Evolutionary conservation across 2,113 vertebrate species (phyloP), one percentile per base, ranked within the genome.

Genomic region (Calyptomena viridis): DNA sequence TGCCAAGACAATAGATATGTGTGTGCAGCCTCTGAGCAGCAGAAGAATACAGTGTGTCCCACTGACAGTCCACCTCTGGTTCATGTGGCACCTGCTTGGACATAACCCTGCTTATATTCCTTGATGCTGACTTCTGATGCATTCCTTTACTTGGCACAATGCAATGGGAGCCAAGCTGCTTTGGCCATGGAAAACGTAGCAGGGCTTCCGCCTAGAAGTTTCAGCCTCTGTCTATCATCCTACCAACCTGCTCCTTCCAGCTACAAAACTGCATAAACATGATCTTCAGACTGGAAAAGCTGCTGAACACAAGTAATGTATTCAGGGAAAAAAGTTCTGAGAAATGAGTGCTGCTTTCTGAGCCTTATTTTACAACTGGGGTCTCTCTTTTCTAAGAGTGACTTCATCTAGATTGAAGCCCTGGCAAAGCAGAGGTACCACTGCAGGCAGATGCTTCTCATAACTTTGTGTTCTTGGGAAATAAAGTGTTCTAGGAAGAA

Each of bases 121-220:
- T 11, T 64, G 21, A 27, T 59, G 31, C 17, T 30, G 17, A 15
- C 15, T 68, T 25, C 49, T 58, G 72, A 49, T 49, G n/a, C 7
- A 5, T n/a, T 87, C 37, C 47, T 84, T 24, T 25, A 23, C 40
- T 33, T 37, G 49, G 23, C 58, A 91, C 46, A 56, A n/a, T 21
- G 28, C 30, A 56, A 21, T 2, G 20, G 37, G 23, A 71, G 20
- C n/a, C 14, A 42, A 78, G 46, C 8, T 53, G 25, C 78, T 77
- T 74, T 50, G 23, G 21, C 25, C 10, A 9, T 8, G 8, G 46
- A 73, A 93, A 52, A 84, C 0, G 2, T 27, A 59, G 27, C 28
- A 39, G 76, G 21, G 39, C 0, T 0, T 10, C 47, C 66, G 10
- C 0, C 1, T 46, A 14, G n/a, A 39, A 52, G 17, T 53, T n/a